These are phyloP conservation scores for Erynnis tages DNA, from an alignment of 2,888 invertebrate species.

Conservation along the genomic window DNA sequence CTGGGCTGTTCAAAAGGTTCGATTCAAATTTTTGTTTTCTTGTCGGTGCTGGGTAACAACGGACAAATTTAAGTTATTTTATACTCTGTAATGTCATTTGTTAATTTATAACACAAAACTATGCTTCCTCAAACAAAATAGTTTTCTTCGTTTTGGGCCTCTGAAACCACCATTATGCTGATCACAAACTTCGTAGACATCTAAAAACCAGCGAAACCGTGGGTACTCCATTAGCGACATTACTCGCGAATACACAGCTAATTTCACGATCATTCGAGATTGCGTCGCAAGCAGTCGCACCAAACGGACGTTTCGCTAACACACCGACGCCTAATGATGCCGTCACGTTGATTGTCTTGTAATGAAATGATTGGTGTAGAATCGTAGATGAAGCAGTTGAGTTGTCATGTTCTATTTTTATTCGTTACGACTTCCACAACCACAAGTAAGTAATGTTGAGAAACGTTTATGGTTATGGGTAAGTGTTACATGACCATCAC, in stretches of 20 bases:
- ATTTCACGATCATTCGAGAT: slow-evolving; percentile 6
- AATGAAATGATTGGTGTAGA: slow-evolving; percentile 16
- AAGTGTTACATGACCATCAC: too few species aligned
- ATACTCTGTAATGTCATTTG: too few species aligned
- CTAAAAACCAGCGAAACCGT: slow-evolving; percentile 1
- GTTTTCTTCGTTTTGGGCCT: too few species aligned
- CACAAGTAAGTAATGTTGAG: background rate
- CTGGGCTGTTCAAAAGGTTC: too few species aligned
- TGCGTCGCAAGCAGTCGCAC: slow-evolving; percentile 6
- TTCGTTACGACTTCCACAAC: slow-evolving; percentile 1
- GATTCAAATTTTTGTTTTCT: too few species aligned
- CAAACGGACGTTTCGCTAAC: slow-evolving; percentile 11
- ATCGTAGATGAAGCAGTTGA: slow-evolving; percentile 10
- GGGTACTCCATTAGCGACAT: slow-evolving; percentile 2
- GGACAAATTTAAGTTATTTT: too few species aligned
- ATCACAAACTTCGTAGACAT: background rate
- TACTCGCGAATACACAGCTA: background rate
- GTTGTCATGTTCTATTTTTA: slow-evolving; percentile 20
- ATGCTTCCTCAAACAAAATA: too few species aligned
- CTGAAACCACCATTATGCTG: too few species aligned
- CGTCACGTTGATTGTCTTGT: slow-evolving; percentile 13
- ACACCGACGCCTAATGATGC: slow-evolving; percentile 1
- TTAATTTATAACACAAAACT: too few species aligned
- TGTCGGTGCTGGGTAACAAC: too few species aligned
- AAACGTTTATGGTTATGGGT: too few species aligned